Conservation (phyloP, 2,888 invertebrate genomes). For the Mayetiola destructor region DNA sequence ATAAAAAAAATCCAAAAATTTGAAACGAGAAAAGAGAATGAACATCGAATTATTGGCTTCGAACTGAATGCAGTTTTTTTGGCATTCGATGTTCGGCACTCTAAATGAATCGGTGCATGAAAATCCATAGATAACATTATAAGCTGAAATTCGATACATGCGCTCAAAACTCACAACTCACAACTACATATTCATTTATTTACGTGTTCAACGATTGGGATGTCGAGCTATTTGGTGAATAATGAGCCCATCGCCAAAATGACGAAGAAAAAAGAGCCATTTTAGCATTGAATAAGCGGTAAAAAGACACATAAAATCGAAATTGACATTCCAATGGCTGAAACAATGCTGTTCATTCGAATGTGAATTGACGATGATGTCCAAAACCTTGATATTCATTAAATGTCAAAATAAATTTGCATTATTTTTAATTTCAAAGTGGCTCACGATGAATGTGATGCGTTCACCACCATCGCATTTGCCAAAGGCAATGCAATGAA, state of each 20-base stretch:
- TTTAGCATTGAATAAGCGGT: neutral
- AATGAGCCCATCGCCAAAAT: neutral
- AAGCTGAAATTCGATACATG: neutral
- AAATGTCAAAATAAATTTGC: conserved; percentile 16
- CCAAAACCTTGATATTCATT: conserved; percentile 15
- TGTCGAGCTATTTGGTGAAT: too few relatives aligned
- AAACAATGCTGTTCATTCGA: neutral
- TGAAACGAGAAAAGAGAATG: too few relatives aligned
- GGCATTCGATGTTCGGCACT: too few relatives aligned
- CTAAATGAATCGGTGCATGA: too few relatives aligned
- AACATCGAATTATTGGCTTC: too few relatives aligned
- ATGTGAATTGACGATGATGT: neutral
- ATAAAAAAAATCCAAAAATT: neutral
- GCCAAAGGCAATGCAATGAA: too few relatives aligned
- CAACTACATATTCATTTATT: neutral
- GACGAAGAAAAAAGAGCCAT: neutral
- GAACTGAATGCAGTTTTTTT: too few relatives aligned
- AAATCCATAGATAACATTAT: too few relatives aligned
- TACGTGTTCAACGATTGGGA: too few relatives aligned
- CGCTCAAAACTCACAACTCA: too few relatives aligned
- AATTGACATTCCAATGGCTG: neutral
- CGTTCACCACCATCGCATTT: conserved; percentile 5
- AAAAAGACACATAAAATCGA: neutral
- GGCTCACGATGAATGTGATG: neutral
- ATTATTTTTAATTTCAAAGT: conserved; percentile 11